Conservation (phyloP, 2,797 vertebrate species). For the Ambastaia sidthimunki region DNA sequence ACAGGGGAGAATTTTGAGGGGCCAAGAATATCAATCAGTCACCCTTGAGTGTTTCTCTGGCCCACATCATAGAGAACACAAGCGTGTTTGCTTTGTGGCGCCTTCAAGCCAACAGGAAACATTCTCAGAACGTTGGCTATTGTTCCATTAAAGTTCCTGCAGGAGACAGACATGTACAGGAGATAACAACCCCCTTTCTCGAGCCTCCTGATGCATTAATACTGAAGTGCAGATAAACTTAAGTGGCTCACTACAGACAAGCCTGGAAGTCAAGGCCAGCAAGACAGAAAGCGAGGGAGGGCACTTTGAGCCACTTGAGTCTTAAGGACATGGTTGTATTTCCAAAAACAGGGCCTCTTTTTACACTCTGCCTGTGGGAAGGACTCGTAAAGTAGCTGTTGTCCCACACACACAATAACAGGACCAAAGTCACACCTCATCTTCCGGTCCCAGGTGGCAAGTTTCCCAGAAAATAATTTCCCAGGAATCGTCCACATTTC, state of each 20-base stretch:
- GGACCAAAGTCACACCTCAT: conserved; percentile 25
- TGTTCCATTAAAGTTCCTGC: too few relatives aligned
- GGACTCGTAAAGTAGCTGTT: conserved; percentile 42
- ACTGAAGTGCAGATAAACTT: conserved; percentile 47
- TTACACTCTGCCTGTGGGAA: conserved; percentile 40
- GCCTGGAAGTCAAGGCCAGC: conserved; percentile 15
- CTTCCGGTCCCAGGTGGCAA: conserved; percentile 28
- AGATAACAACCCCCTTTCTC: conserved; percentile 38
- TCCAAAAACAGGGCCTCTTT: conserved; percentile 42
- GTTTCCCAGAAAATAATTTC: conserved; percentile 14
- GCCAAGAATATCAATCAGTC: conserved; percentile 49
- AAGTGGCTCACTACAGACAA: conserved; percentile 46
- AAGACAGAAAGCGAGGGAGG: conserved; percentile 19
- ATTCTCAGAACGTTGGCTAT: too few relatives aligned
- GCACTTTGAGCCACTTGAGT: conserved; percentile 33
- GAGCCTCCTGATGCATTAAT: conserved; percentile 47
- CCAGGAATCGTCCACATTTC: conserved; percentile 1
- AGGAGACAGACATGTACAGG: conserved; percentile 12
- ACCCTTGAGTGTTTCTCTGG: conserved; percentile 42
- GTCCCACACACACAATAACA: conserved; percentile 41
- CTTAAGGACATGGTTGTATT: conserved; percentile 35
- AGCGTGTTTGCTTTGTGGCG: conserved; percentile 15
- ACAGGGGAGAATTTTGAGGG: conserved; percentile 16
- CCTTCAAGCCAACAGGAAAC: not conserved
- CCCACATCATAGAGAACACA: conserved; percentile 4